A percentile compares a stretch with the other conserved stretches of the same genome.
Evolutionary conservation across 2,113 vertebrate genomes (phyloP).

Genomic region (Myotis lucifugus): DNA sequence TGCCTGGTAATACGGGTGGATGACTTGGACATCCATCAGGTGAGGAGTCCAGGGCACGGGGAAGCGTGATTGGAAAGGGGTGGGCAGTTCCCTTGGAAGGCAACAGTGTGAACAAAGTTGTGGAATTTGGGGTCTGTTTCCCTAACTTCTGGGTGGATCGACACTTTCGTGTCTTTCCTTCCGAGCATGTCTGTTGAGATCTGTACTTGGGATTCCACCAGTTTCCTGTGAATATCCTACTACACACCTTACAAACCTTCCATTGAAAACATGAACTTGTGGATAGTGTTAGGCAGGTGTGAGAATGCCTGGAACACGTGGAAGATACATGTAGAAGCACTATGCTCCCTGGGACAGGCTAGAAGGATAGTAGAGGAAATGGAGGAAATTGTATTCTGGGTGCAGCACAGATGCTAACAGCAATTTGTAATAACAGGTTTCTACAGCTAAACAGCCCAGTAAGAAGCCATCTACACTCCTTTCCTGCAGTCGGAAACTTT

Average conservation of each 20-base stretch:
- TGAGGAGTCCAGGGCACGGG: conserved; percentile 58
- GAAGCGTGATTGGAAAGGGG: neutral
- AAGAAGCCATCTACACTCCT: conserved; percentile 94
- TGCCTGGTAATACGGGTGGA: conserved; percentile 93
- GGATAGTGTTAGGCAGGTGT: neutral
- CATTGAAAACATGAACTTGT: neutral
- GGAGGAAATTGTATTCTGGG: neutral
- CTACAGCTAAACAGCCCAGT: conserved; percentile 92
- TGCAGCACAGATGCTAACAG: neutral
- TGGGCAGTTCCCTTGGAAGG: neutral
- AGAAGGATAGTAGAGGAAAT: neutral
- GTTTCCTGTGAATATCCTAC: neutral
- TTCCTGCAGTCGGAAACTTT: conserved; percentile 92
- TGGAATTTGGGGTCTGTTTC: neutral
- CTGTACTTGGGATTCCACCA: neutral
- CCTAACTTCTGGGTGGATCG: neutral
- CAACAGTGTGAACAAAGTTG: neutral
- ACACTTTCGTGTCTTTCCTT: neutral
- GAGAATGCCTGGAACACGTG: neutral
- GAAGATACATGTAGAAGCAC: neutral
- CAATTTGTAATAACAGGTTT: conserved; percentile 88
- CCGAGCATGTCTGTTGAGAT: neutral
- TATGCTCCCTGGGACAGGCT: neutral
- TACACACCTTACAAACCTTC: neutral
- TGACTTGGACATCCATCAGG: conserved; percentile 97